phyloP scores from a whole-genome alignment of 2,797 vertebrate genomes.

The Diglossa cyanea region DNA sequence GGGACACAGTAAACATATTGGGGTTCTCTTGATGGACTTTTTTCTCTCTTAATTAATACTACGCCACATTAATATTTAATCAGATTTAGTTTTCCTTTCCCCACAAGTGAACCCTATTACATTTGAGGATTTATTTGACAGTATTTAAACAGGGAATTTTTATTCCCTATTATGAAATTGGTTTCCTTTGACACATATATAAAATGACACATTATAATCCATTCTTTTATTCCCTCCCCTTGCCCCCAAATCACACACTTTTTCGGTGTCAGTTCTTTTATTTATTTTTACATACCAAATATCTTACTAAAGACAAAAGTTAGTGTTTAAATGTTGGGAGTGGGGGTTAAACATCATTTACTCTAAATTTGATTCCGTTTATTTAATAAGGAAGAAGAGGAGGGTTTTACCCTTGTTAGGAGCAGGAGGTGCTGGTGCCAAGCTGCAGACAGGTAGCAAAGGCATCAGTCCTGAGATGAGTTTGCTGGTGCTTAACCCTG shows the following conservation, averaged over 20 bases:
- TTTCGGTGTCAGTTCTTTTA: not conserved
- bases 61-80: conserved; percentile 74
- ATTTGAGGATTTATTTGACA: conserved; percentile 59
- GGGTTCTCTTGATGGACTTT: conserved; percentile 78
- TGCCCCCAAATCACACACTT: conserved; percentile 21
- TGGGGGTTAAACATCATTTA: conserved; percentile 30
- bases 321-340: not conserved
- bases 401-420: not conserved
- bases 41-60: conserved; percentile 77
- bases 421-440: not conserved
- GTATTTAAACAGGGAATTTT: conserved; percentile 70
- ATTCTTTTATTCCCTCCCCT: conserved; percentile 58
- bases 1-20: conserved; percentile 79
- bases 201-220: conserved; percentile 48
- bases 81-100: conserved; percentile 64
- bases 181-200: conserved; percentile 52
- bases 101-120: conserved; percentile 64
- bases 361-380: conserved; percentile 30
- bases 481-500: conserved; percentile 38
- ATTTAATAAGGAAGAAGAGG: not conserved
- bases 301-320: not conserved
- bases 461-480: conserved; percentile 1
- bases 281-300: conserved; percentile 3
- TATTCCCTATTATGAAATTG: conserved; percentile 51
- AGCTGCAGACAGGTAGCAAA: not conserved